Evolutionary conservation across 2,888 invertebrate genomes (phyloP).

Genomic region (Daptonema setosum): DNA sequence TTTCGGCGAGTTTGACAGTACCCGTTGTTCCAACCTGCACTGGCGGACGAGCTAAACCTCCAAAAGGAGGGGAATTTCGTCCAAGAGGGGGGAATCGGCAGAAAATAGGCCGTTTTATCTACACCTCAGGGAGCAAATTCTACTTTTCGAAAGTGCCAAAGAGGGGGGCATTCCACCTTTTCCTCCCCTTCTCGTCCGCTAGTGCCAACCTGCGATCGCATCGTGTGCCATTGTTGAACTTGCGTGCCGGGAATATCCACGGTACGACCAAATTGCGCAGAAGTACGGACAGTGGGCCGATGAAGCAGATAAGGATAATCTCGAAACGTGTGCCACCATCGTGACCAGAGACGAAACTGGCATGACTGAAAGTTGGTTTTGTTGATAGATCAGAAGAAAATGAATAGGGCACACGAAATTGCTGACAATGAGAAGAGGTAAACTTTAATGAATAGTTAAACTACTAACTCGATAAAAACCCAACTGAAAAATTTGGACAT

Average conservation of each 20-base stretch:
- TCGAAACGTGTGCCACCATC: conserved; percentile 12
- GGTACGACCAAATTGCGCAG: conserved; percentile 16
- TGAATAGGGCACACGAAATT: background rate
- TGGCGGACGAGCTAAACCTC: too few relatives aligned
- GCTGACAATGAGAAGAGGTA: background rate
- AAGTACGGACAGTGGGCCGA: conserved; percentile 11
- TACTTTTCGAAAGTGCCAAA: too few relatives aligned
- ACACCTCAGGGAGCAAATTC: too few relatives aligned
- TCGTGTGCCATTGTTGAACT: conserved; percentile 8
- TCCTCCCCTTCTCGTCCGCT: too few relatives aligned
- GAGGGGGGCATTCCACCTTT: too few relatives aligned
- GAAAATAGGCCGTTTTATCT: too few relatives aligned
- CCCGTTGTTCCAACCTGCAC: too few relatives aligned
- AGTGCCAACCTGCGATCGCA: background rate
- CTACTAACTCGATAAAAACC: too few relatives aligned
- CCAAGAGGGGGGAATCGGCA: too few relatives aligned
- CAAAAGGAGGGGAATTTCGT: too few relatives aligned
- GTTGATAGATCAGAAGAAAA: background rate
- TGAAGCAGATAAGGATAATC: conserved; percentile 3
- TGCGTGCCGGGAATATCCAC: conserved; percentile 15
- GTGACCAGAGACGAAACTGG: conserved; percentile 10
- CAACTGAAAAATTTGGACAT: too few relatives aligned
- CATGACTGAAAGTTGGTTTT: conserved; percentile 10
- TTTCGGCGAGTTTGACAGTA: too few relatives aligned
- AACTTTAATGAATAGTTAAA: background rate